Evolutionary conservation across 2,888 invertebrate genomes (phyloP), one percentile per base, ranked within the genome.

Genomic region (Unio delphinus): DNA sequence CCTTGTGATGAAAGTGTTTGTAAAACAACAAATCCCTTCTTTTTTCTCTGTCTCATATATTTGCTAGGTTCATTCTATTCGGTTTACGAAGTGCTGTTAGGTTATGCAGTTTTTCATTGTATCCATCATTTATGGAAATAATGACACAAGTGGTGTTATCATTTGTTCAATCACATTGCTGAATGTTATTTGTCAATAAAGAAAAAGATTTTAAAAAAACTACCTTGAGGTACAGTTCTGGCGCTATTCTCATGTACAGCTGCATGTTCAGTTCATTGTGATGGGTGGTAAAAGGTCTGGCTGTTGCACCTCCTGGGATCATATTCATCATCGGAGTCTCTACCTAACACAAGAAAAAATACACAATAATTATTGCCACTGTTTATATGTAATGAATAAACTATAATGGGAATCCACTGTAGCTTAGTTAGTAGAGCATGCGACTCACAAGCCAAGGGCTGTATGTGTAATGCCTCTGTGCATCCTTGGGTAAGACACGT

Each of bases 291-390:
- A 99, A 99, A 0, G 99, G 99, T 90, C 99, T 99, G 26, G 99
- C 99, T 20, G 97, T 95, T 15, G 99, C 99, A 17, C 99, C 99
- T 68, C 99, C 99, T 68, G 99, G 94, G 72, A 99, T 97, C 95
- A 97, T 96, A 88, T 98, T 99, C 99, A 99, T 99, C 95, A 99
- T 96, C 5, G 99, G 99, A 4, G 99, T 99, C 92, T 99, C 99
- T 61, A 99, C 92, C 91, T 90, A 45, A 45, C 61, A n/a, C 79
- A 75, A 55, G 28, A 58, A 69, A 61, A 61, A 56, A 45, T 45
- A 45, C 11, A 45, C 11, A 45, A 45, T 45, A 45, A 45, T 45
- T 4, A 45, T 15, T 45, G 45, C 15, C 45, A 15, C 45, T 45
- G 15, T 45, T 45, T 15, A 11, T 15, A 45, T 45, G 28, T 28